phyloP scores from a whole-genome alignment of 2,113 vertebrate species.

The Amphiprion ocellaris region DNA sequence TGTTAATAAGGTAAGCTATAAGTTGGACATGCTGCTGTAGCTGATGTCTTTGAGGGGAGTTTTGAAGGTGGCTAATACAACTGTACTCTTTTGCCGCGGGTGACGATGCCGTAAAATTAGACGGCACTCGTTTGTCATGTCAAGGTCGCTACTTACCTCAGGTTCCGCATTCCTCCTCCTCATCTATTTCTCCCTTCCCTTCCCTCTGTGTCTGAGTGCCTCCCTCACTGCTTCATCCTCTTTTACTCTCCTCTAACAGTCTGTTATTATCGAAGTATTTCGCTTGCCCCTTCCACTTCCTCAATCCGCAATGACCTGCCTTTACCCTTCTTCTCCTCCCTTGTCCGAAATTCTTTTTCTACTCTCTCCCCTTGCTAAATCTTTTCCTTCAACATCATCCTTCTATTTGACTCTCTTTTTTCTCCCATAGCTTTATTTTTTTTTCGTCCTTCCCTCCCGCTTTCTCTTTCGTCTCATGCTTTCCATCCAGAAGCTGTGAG shows the following conservation, averaged over 20 bases:
- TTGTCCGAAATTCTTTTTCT: conserved; percentile 2
- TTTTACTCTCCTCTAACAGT: conserved; percentile 44
- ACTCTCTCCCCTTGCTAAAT: conserved; percentile 6
- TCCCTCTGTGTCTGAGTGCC: conserved; percentile 47
- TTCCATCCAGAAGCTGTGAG: conserved; percentile 53
- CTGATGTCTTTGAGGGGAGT: conserved; percentile 67
- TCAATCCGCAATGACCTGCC: conserved; percentile 12
- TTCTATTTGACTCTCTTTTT: conserved; percentile 36
- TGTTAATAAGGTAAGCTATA: conserved; percentile 31
- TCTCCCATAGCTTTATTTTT: conserved; percentile 30
- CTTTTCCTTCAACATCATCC: conserved; percentile 31
- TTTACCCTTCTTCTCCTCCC: not conserved
- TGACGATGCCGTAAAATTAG: conserved; percentile 69
- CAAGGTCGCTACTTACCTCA: conserved; percentile 76
- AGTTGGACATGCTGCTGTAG: conserved; percentile 29
- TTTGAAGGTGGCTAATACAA: conserved; percentile 72
- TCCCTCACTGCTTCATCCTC: conserved; percentile 48
- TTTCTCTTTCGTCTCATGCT: conserved; percentile 33
- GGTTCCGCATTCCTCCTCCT: conserved; percentile 60
- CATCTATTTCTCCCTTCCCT: conserved; percentile 42
- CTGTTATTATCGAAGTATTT: conserved; percentile 56
- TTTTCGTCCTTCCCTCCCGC: not conserved
- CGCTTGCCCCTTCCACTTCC: conserved; percentile 1
- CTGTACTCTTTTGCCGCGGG: conserved; percentile 46
- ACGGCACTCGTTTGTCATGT: conserved; percentile 74